These are phyloP conservation scores for Leptothorax acervorum DNA, from an alignment of 2,888 invertebrate genomes.

Conservation along the genomic window DNA sequence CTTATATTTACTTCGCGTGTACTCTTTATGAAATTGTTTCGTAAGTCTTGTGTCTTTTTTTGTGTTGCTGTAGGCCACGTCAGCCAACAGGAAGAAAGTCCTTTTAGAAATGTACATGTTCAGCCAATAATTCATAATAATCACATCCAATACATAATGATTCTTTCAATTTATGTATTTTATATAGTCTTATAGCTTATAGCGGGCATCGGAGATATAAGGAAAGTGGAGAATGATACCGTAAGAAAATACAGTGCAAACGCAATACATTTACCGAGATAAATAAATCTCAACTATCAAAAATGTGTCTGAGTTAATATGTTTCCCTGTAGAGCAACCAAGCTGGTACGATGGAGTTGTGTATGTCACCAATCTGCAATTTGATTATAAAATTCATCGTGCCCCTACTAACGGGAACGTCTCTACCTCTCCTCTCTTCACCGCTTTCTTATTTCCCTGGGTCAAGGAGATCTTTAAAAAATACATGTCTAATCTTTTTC, in stretches of 20 bases:
- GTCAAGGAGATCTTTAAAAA: conserved; percentile 29
- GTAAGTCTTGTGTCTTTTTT: conserved; percentile 47
- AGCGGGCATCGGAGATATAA: background rate
- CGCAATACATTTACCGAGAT: background rate
- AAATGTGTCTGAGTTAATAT: background rate
- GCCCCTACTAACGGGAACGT: conserved; percentile 14
- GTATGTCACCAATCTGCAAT: conserved; percentile 16
- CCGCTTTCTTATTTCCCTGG: background rate
- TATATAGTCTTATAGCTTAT: background rate
- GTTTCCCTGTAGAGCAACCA: conserved; percentile 11
- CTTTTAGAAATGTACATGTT: conserved; percentile 51
- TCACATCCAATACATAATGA: background rate
- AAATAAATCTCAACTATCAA: conserved; percentile 14
- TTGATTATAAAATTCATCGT: conserved; percentile 33
- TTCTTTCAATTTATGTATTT: background rate
- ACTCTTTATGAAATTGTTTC: conserved; percentile 35
- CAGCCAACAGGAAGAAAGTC: conserved; percentile 39
- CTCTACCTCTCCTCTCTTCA: background rate
- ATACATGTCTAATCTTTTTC: conserved; percentile 38
- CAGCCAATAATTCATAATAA: conserved; percentile 28
- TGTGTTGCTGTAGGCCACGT: conserved; percentile 41
- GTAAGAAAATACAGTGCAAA: conserved; percentile 7
- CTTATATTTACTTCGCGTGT: conserved; percentile 35
- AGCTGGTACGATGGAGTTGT: background rate
- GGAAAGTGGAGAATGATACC: background rate